phyloP scores from a whole-genome alignment of 2,113 vertebrate species.

The Poeciliopsis retropinna region DNA sequence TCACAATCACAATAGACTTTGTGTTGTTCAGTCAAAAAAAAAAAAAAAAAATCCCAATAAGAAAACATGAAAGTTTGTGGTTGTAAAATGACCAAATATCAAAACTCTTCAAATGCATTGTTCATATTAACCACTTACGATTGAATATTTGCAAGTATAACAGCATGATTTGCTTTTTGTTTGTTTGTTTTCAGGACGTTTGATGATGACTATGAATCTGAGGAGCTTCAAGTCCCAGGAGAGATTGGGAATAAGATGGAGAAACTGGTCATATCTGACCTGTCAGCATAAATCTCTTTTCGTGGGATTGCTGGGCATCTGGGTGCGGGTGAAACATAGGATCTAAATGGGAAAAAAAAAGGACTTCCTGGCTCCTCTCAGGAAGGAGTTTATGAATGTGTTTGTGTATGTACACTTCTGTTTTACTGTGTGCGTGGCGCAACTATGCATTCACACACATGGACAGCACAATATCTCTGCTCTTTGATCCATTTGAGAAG shows the following conservation, averaged over 20 bases:
- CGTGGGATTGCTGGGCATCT: slow-evolving; percentile 61
- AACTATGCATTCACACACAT: slow-evolving; percentile 66
- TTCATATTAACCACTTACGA: not conserved
- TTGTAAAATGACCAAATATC: too few relatives aligned
- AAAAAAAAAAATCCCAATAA: too few relatives aligned
- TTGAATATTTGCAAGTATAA: not conserved
- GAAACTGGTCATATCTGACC: slow-evolving; percentile 89
- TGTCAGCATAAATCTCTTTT: slow-evolving; percentile 80
- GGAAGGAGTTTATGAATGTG: slow-evolving; percentile 1
- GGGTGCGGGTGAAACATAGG: slow-evolving; percentile 49
- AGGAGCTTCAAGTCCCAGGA: slow-evolving; percentile 86
- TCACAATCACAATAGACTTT: too few relatives aligned
- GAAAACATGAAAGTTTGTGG: too few relatives aligned
- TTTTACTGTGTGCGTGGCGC: slow-evolving; percentile 76
- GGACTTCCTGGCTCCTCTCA: slow-evolving; percentile 14
- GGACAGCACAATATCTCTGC: slow-evolving; percentile 29
- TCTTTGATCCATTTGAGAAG: slow-evolving; percentile 15
- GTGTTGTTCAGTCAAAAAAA: too few relatives aligned
- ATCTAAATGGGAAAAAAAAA: slow-evolving; percentile 10
- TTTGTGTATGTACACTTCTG: slow-evolving; percentile 38
- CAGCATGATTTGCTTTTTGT: not conserved
- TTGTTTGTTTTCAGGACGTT: slow-evolving; percentile 87
- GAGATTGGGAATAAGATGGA: slow-evolving; percentile 92
- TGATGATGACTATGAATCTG: slow-evolving; percentile 94
- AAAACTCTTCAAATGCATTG: too few relatives aligned